Evolutionary conservation across 2,113 vertebrate species (phyloP), one percentile per base, ranked within the genome.

Genomic region (Porphyrio hochstetteri): DNA sequence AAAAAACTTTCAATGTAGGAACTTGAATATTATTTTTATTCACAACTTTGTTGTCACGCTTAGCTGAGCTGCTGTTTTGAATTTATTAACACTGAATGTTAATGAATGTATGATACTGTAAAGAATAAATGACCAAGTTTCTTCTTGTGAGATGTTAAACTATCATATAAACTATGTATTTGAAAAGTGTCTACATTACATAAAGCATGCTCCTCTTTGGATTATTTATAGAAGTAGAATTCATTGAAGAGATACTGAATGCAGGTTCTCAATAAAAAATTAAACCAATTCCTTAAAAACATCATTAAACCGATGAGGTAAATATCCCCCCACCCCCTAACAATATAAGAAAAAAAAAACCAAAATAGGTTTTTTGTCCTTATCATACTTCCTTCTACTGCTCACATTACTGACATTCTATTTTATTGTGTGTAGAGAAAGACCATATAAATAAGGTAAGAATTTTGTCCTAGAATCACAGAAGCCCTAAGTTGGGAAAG

Each of bases 261-360:
- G 24, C 18, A 80, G 10, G 8, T 36, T 61, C 3, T 48, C 59
- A 82, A 92, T 40, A 1, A 50, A 85, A 85, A 94, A 92, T 53
- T 1, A 80, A 77, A 80, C n/a, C 17, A 80, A 6, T 3, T 2
- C 1, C 2, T 85, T 69, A 21, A 46, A 74, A 85, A 79, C 38
- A 50, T 44, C 4, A 86, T 36, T 55, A 55, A 59, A 44, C 4
- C 40, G 20, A 60, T 7, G 16, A 12, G 7, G 2, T 1, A 72
- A 74, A 83, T 55, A 1, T 72, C 4, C 14, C 7, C 20, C 11
- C 6, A 29, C 0, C 0, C 2, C 11, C 10, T 35, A 12, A 82
- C 72, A 92, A 64, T 4, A 74, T 68, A 71, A 48, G 48, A 11
- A 48, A 23, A 48, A 20, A 23, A 48, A 48, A 48, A 48, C 7